Percentiles rank a stretch among this genome's conserved stretches.
These are phyloP conservation scores for Apotomis capreana DNA, from an alignment of 2,888 invertebrate species.

Conservation along the genomic window DNA sequence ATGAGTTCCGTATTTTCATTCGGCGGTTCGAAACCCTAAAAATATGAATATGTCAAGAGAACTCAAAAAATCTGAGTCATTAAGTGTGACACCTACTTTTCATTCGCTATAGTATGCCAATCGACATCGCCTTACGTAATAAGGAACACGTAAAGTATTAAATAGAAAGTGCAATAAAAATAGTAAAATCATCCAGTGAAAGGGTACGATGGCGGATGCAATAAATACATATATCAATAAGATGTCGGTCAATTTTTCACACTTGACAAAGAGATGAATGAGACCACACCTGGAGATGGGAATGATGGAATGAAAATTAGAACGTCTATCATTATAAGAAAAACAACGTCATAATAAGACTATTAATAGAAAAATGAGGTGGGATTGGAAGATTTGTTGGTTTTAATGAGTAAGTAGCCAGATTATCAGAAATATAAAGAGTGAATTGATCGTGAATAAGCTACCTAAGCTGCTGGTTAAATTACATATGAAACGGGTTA, in stretches of 20 bases:
- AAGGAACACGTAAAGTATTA: conserved; percentile 65
- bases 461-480: too few relatives aligned
- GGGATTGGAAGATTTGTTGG: too few relatives aligned
- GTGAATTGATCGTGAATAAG: too few relatives aligned
- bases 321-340: not conserved
- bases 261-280: not conserved
- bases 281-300: not conserved
- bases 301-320: not conserved
- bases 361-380: too few relatives aligned
- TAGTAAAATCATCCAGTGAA: conserved; percentile 72
- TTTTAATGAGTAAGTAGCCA: too few relatives aligned
- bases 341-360: not conserved
- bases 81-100: conserved; percentile 15
- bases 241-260: conserved; percentile 1
- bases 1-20: too few relatives aligned
- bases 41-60: not conserved
- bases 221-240: conserved; percentile 34
- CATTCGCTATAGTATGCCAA: conserved; percentile 38
- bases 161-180: conserved; percentile 77
- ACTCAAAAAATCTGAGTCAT: not conserved
- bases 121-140: conserved; percentile 61
- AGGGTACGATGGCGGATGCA: conserved; percentile 59
- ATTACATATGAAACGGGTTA: too few relatives aligned
- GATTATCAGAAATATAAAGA: too few relatives aligned
- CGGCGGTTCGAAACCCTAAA: not conserved